Conservation (phyloP, 2,888 invertebrate genomes). For the Labia minor region DNA sequence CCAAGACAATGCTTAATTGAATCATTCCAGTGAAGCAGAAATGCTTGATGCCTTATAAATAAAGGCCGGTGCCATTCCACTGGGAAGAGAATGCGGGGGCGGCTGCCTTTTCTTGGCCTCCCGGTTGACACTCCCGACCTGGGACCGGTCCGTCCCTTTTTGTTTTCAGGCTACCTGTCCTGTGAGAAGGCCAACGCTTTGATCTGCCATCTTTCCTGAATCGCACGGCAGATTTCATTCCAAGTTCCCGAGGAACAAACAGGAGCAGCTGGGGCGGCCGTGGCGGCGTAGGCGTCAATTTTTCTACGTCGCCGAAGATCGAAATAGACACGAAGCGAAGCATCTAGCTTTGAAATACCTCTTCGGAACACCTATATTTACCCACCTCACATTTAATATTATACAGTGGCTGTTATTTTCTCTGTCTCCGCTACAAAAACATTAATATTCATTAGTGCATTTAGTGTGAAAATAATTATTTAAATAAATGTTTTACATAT, state of each 20-base stretch:
- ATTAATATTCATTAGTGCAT: slow-evolving; percentile 13
- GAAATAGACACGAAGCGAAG: slow-evolving; percentile 1
- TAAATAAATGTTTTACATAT: slow-evolving; percentile 7
- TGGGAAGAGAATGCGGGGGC: too few species aligned
- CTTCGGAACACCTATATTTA: slow-evolving; percentile 6
- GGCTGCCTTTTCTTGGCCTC: too few species aligned
- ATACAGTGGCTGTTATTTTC: slow-evolving; percentile 5
- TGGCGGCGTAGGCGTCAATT: slow-evolving; percentile 4
- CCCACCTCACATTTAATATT: slow-evolving; percentile 13
- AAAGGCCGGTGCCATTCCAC: too few species aligned
- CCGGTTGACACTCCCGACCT: too few species aligned
- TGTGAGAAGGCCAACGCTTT: neutral
- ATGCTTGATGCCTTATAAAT: too few species aligned
- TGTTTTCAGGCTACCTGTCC: neutral
- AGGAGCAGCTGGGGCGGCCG: neutral
- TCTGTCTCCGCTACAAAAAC: neutral
- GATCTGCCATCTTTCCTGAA: neutral
- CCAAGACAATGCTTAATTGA: too few species aligned
- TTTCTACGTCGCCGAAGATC: slow-evolving; percentile 8
- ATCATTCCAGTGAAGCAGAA: too few species aligned
- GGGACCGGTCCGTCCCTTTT: too few species aligned
- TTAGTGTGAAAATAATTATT: slow-evolving; percentile 13
- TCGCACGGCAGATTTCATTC: neutral
- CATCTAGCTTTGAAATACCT: slow-evolving; percentile 2
- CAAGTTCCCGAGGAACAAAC: slow-evolving; percentile 6